These are phyloP conservation scores for Balaenoptera acutorostrata DNA, from an alignment of 2,113 vertebrate genomes.

Conservation along the genomic window DNA sequence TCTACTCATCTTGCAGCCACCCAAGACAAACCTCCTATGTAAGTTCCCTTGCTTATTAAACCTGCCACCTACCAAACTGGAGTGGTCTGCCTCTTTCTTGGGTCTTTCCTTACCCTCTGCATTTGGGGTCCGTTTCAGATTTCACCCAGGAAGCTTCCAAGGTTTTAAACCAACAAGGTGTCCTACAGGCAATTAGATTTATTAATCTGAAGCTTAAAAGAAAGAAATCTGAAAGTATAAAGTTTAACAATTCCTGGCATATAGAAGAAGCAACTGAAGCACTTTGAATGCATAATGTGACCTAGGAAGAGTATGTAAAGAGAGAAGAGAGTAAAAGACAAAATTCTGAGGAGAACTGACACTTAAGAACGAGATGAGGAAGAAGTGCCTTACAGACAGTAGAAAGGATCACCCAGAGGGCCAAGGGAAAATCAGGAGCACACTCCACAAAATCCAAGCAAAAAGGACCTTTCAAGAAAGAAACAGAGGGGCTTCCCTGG, in stretches of 20 bases:
- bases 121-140: background rate
- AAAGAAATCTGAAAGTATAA: background rate
- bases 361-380: background rate
- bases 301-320: background rate
- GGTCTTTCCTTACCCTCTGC: background rate
- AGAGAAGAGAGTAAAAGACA: background rate
- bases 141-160: background rate
- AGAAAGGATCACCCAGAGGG: background rate
- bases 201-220: background rate
- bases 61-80: background rate
- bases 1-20: background rate
- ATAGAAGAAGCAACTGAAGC: background rate
- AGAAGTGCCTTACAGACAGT: background rate
- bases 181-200: background rate
- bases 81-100: background rate
- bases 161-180: background rate
- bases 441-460: background rate
- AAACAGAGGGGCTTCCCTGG: background rate
- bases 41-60: background rate
- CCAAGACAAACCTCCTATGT: background rate
- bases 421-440: background rate
- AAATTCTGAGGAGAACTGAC: background rate
- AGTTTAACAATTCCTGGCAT: background rate
- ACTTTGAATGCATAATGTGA: background rate
- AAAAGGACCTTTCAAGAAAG: background rate